Evolutionary conservation across 2,797 vertebrate species (phyloP), one percentile per base, ranked within the genome.

Genomic region (Acrossocheilus fasciatus): DNA sequence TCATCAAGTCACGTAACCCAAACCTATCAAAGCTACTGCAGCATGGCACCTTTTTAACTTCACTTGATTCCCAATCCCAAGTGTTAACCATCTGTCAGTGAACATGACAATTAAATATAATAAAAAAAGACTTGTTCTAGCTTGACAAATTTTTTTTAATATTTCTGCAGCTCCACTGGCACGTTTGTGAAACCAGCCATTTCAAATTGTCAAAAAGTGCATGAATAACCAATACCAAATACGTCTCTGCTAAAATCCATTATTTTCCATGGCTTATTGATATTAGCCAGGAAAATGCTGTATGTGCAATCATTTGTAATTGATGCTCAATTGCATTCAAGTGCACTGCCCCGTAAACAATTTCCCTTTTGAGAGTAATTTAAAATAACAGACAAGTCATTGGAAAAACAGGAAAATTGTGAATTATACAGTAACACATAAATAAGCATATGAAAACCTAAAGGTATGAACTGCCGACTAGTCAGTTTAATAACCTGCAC

Each of bases 281-380:
- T 64, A 59, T 70, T 70, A 45, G 47, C 17, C 23, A 54, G 36
- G 10, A 69, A 70, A 77, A 85, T 77, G 39, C 2, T n/a, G 43
- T n/a, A 83, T 64, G 41, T 47, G 30, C 72, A 75, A 59, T 74
- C 26, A 64, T 64, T 36, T 47, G 81, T 30, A 83, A 83, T 43
- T 82, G n/a, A 36, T n/a, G 20, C 50, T 34, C 69, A 57, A 83
- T 23, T 83, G 69, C 23, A 73, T 62, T 83, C 39, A 45, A 74
- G 36, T 23, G 17, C 52, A 62, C 54, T n/a, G 52, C 12, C 34
- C 54, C 8, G 7, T 59, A 43, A 26, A 59, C 54, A 9, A 59
- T 45, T 83, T 34, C 36, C 6, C 41, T 47, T 73, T 12, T 45
- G 8, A 39, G n/a, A 43, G 52, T 45, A 20, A 83, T 83, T 83